Base-by-base conservation (phyloP, 1,140 invertebrate species). In the Mizuhopecten yessoensis region DNA sequence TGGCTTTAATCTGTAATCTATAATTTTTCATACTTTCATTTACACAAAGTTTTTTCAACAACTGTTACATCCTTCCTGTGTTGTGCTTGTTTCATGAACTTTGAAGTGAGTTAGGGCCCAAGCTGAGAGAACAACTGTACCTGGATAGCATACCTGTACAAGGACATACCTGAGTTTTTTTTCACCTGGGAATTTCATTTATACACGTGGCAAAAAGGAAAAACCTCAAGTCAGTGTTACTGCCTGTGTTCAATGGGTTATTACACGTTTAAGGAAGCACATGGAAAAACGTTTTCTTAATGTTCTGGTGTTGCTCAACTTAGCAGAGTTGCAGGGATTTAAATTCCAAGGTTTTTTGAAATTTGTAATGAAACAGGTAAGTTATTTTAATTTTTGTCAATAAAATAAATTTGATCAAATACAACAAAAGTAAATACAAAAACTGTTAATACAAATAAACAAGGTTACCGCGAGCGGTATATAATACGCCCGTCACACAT, bases 11-110 rank as follows among this genome's bases (percentile, higher is more conserved):
- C 23, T 75, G n/a, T 75, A 75, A 75, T 75, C 57, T 29, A 29
- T 75, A 75, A 29, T 29, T 29, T 75, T 75, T 75, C 57, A 75
- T 75, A 75, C 57, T 75, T 75, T 75, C 57, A 75, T 75, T 75
- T 29, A n/a, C 29, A 9, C 9, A 1, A 75, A 75, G n/a, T n/a
- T 75, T 75, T 75, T 45, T 75, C 57, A 2, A 75, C 57, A 75
- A 75, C 57, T 75, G 57, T 75, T 75, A 29, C 57, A 75, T 29
- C 2, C 0, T 3, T 75, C 11, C 1, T 23, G 29, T 29, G 23
- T n/a, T n/a, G 15, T 75, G n/a, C n/a, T 75, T 23, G n/a, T 11
- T 75, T n/a, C 29, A 75, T 75, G 7, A 17, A 29, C n/a, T 29
- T 9, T 3, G 7, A 29, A 75, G 17, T 45, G 42, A 15, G 42